Evolutionary conservation across 2,113 vertebrate genomes (phyloP).

Genomic region (Raphicerus campestris): DNA sequence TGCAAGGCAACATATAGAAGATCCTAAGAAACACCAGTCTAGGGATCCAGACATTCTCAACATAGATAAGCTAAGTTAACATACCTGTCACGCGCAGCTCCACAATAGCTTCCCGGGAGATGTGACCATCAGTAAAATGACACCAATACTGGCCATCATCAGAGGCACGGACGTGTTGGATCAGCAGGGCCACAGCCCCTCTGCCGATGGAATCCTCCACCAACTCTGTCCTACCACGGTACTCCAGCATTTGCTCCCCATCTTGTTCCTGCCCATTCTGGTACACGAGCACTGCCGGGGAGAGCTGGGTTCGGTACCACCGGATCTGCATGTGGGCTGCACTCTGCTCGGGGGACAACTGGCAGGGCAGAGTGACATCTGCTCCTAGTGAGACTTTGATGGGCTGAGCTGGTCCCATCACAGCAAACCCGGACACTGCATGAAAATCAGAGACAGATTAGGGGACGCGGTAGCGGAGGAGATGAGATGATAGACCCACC

Average conservation of each 20-base stretch:
- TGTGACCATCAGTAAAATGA: background rate
- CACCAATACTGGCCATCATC: conserved; percentile 49
- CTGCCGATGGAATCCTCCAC: background rate
- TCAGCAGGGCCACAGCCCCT: background rate
- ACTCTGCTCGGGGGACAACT: conserved; percentile 16
- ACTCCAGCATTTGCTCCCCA: conserved; percentile 25
- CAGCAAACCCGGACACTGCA: background rate
- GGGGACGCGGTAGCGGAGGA: background rate
- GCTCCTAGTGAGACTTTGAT: background rate
- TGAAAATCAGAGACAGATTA: background rate
- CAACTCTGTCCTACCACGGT: conserved; percentile 1
- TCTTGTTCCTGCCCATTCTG: background rate
- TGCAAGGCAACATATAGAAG: background rate
- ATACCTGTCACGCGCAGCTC: conserved; percentile 48
- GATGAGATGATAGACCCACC: background rate
- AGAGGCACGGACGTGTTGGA: conserved; percentile 5
- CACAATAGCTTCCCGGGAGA: background rate
- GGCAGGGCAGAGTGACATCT: conserved; percentile 45
- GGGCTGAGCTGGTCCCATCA: background rate
- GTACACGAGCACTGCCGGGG: background rate
- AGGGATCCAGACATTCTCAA: background rate
- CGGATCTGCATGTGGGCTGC: conserved; percentile 24
- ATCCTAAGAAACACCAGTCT: background rate
- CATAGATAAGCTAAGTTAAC: background rate
- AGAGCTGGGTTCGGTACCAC: background rate